A percentile compares a stretch with the other conserved stretches of the same genome.
phyloP scores from a whole-genome alignment of 35 echinoderm and acorn worm genomes.

The Apostichopus japonicus region DNA sequence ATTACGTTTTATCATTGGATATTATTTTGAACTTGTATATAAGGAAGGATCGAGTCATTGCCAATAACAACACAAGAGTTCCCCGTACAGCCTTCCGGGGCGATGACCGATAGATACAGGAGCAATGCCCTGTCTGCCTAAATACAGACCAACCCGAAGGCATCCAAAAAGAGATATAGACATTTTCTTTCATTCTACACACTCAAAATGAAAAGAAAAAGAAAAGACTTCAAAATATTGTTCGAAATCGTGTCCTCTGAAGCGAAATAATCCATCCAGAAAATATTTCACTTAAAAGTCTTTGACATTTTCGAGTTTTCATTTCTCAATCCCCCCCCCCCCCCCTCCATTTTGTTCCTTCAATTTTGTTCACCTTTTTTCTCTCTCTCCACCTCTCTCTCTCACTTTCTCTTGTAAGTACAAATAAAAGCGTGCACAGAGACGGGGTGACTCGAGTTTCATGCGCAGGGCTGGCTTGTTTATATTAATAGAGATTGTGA shows the following conservation, averaged over 20 bases:
- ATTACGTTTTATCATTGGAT: background rate
- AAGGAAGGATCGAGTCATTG: constrained; percentile 5
- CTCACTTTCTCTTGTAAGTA: background rate
- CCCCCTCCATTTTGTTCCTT: background rate
- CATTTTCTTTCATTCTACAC: constrained; percentile 30
- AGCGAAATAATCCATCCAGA: constrained; percentile 53
- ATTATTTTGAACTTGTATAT: background rate
- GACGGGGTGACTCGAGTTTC: constrained; percentile 37
- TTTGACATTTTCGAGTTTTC: constrained; percentile 37
- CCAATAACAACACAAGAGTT: constrained; percentile 19
- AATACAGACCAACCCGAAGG: constrained; percentile 37
- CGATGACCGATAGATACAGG: constrained; percentile 14
- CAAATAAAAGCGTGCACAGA: constrained; percentile 4
- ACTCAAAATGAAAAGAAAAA: background rate
- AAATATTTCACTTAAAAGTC: constrained; percentile 51
- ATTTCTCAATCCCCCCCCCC: background rate
- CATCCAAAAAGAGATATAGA: constrained; percentile 8
- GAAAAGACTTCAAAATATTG: constrained; percentile 31
- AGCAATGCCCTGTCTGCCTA: constrained; percentile 41
- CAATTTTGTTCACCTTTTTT: background rate
- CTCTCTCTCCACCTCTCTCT: background rate
- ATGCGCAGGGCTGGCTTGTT: constrained; percentile 20
- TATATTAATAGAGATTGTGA: constrained; percentile 25
- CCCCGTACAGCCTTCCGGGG: constrained; percentile 27
- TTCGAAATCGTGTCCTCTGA: constrained; percentile 25